These are phyloP conservation scores for Parnassius orleans DNA, from an alignment of 2,888 invertebrate genomes.

Conservation along the genomic window DNA sequence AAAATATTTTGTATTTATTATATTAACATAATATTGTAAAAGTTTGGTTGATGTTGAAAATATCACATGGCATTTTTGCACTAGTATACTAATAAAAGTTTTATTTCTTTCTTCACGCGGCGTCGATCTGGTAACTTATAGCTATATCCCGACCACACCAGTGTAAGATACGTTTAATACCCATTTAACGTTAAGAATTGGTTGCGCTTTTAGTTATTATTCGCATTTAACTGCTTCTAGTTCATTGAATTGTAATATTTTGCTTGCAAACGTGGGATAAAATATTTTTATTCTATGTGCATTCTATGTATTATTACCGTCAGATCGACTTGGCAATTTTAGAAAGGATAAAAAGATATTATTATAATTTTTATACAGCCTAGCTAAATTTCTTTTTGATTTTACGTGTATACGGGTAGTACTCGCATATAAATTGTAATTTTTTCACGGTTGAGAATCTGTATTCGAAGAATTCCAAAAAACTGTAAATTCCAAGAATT, in stretches of 20 bases:
- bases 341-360: no score
- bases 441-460: no score
- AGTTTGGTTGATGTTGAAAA: slow-evolving; percentile 26
- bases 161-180: slow-evolving; percentile 77
- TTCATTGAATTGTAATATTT: slow-evolving; percentile 31
- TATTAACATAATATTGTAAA: slow-evolving; percentile 31
- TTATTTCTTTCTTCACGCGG: slow-evolving; percentile 72
- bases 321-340: no score
- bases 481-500: no score
- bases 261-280: neutral
- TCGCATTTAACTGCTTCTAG: slow-evolving; percentile 28
- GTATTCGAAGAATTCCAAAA: no score
- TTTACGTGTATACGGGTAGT: no score
- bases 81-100: slow-evolving; percentile 50
- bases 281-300: no score
- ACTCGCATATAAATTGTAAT: no score
- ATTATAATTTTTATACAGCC: no score
- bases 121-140: slow-evolving; percentile 51
- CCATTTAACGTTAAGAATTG: slow-evolving; percentile 36
- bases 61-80: slow-evolving; percentile 41
- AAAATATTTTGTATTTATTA: slow-evolving; percentile 27
- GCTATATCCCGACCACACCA: slow-evolving; percentile 83
- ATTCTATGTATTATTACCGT: no score
- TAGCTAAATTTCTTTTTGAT: no score
- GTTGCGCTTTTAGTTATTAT: slow-evolving; percentile 9